These are phyloP conservation scores for Turdus rufiventris DNA, from an alignment of 2,113 vertebrate species.

Conservation along the genomic window DNA sequence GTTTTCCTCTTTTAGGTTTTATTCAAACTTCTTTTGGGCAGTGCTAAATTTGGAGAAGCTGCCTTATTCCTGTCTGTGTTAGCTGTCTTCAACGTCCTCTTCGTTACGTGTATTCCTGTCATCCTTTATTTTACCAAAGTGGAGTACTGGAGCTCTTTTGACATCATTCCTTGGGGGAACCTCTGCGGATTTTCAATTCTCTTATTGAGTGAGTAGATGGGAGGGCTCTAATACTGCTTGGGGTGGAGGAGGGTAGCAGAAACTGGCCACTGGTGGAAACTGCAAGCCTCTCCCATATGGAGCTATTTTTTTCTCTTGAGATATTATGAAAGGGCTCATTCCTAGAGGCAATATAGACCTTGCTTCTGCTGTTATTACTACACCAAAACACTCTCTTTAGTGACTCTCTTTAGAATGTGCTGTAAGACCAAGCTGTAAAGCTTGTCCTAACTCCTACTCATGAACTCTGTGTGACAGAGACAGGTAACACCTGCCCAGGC, in stretches of 20 bases:
- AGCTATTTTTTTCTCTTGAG: background rate
- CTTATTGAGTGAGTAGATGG: conserved; percentile 82
- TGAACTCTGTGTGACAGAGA: background rate
- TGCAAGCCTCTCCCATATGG: background rate
- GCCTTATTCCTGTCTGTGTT: conserved; percentile 92
- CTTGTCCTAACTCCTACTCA: background rate
- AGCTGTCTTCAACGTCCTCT: conserved; percentile 88
- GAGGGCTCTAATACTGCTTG: fast-evolving
- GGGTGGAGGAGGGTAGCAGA: background rate
- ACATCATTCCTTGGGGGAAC: conserved; percentile 85
- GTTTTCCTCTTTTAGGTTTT: conserved; percentile 80
- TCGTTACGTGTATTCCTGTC: conserved; percentile 88
- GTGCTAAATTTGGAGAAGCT: conserved; percentile 95
- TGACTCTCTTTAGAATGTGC: background rate
- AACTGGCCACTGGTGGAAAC: background rate
- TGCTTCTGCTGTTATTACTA: background rate
- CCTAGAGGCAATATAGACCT: background rate
- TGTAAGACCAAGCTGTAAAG: background rate
- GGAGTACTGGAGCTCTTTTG: conserved; percentile 87
- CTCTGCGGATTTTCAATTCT: conserved; percentile 91
- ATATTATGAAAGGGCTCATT: background rate
- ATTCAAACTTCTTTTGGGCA: conserved; percentile 95
- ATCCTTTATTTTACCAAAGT: conserved; percentile 92
- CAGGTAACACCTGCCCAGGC: fast-evolving
- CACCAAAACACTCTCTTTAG: background rate